A percentile compares a stretch with the other conserved stretches of the same genome.
Evolutionary conservation across 2,113 vertebrate genomes (phyloP).

Genomic region (Gulo gulo): DNA sequence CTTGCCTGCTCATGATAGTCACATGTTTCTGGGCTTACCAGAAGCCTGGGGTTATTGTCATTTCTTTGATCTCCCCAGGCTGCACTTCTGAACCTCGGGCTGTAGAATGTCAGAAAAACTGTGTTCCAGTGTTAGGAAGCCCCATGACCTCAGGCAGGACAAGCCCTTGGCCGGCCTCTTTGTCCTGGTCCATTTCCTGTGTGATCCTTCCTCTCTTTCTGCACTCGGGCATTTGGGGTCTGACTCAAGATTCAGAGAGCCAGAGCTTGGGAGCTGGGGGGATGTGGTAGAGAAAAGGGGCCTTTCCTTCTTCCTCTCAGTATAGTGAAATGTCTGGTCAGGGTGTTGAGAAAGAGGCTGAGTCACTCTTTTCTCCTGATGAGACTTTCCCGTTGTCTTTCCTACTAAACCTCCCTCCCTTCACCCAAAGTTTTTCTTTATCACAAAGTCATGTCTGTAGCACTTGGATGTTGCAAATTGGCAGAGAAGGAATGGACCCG

Average conservation of each 20-base stretch:
- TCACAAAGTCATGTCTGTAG: neutral
- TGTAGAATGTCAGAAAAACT: neutral
- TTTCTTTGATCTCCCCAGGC: slow-evolving; percentile 6
- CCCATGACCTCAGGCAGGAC: neutral
- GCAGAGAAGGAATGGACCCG: neutral
- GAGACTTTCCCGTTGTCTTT: neutral
- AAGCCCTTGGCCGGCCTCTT: neutral
- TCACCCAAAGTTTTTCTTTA: neutral
- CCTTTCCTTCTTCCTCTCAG: neutral
- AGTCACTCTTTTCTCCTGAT: neutral
- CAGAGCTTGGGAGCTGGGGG: neutral
- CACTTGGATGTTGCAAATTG: neutral
- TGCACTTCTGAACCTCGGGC: neutral
- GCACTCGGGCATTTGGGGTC: neutral
- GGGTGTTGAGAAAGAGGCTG: neutral
- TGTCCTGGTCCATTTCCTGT: neutral
- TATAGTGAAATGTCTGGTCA: neutral
- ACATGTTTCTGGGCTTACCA: neutral
- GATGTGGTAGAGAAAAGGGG: neutral
- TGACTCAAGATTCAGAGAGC: neutral
- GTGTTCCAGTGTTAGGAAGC: neutral
- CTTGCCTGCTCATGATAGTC: neutral
- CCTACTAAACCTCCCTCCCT: neutral
- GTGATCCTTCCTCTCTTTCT: neutral
- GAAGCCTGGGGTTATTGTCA: neutral